Conservation (phyloP, 2,888 invertebrate genomes). For the Plagodis dolabraria region DNA sequence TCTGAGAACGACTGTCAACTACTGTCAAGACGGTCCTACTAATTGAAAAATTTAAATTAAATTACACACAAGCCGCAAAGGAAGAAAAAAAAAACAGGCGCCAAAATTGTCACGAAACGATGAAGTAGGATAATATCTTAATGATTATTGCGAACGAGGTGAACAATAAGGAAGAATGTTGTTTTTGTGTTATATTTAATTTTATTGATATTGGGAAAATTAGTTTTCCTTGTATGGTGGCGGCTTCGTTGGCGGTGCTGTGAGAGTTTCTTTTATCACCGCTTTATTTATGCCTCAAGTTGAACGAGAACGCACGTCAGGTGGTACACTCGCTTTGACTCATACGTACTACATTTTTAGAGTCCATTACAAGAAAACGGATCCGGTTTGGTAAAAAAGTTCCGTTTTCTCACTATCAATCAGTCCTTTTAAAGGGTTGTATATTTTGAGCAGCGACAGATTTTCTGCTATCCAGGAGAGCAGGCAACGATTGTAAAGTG, state of each 20-base stretch:
- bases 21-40: constrained; percentile 1
- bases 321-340: too few relatives aligned
- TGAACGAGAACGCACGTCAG: too few relatives aligned
- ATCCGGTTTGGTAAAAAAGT: too few relatives aligned
- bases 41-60: constrained; percentile 24
- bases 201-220: constrained; percentile 13
- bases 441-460: too few relatives aligned
- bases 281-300: constrained; percentile 52
- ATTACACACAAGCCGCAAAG: constrained; percentile 6
- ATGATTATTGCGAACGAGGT: constrained; percentile 25
- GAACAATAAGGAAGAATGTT: constrained; percentile 23
- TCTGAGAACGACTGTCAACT: constrained; percentile 12
- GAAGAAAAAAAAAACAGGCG: constrained; percentile 1
- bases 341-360: too few relatives aligned
- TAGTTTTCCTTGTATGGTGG: constrained; percentile 10
- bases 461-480: too few relatives aligned
- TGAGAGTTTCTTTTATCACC: constrained; percentile 1
- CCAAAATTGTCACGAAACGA: constrained; percentile 11
- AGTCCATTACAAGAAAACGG: too few relatives aligned
- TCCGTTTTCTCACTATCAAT: too few relatives aligned
- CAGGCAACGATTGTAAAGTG: too few relatives aligned
- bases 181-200: constrained; percentile 5
- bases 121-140: constrained; percentile 6
- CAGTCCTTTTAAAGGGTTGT: too few relatives aligned
- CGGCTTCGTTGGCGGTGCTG: constrained; percentile 16